Evolutionary conservation across 1,140 invertebrate species (phyloP), one percentile per base, ranked within the genome.

Genomic region (Steinernema feltiae): DNA sequence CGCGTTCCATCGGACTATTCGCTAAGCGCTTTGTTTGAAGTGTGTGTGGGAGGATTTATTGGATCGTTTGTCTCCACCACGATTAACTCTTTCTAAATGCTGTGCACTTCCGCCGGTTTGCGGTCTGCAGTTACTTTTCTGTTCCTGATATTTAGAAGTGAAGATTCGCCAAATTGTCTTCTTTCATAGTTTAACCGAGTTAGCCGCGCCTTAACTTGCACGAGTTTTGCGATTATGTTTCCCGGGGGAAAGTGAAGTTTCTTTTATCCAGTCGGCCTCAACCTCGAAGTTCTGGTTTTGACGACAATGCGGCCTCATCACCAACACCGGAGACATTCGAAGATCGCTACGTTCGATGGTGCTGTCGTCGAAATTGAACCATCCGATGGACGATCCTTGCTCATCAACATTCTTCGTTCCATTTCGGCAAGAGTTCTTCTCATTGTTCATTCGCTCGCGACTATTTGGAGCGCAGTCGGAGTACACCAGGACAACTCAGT

Each of bases 401-500:
- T 82, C 12, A 24, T 69, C 35, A 84, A 84, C 48, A 83, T 83
- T 30, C n/a, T 72, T 32, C 41, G 84, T 41, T 83, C 84, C 21
- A 70, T 85, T 29, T 29, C 80, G n/a, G 84, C 83, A 27, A 74
- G 84, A 71, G 75, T 41, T 29, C 69, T 85, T 1, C 83, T 86
- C 32, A 78, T 86, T 32, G 81, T 81, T 18, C 85, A 86, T 63
- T 85, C 82, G 0, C 63, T 85, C 32, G 72, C 77, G 1, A 82
- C 82, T 15, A 86, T 85, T 71, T 79, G 81, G 48, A 7, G 17
- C n/a, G 70, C 32, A 30, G n/a, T 69, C 29, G 30, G 15, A 21
- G 69, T 63, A 21, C 30, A 73, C 18, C 35, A 75, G 46, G 24
- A 24, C 24, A 32, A 78, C 46, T 32, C 82, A 18, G 75, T 86